Percentiles rank a stretch among this genome's conserved stretches.
Conservation (phyloP, 2,888 invertebrate species). For the Pantelozetes paolii region DNA sequence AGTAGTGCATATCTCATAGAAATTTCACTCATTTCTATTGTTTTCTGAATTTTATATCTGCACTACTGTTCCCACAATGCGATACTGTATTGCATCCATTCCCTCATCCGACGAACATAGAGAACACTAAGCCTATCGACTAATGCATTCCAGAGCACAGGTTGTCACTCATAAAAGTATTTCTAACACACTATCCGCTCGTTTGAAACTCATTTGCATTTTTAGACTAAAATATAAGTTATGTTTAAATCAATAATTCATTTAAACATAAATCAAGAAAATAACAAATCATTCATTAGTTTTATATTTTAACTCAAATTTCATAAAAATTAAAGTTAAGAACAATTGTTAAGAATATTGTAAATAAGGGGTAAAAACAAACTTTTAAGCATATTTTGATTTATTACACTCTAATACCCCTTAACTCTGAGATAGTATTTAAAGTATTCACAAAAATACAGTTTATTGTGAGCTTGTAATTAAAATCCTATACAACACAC, state of each 20-base stretch:
- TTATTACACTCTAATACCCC: no score
- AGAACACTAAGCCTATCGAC: not conserved
- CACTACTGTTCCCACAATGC: not conserved
- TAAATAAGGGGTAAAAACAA: no score
- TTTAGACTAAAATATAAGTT: not conserved
- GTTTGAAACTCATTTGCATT: not conserved
- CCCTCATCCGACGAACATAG: not conserved
- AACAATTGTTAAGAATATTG: no score
- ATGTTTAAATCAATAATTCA: not conserved
- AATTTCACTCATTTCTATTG: not conserved
- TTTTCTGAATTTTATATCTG: not conserved
- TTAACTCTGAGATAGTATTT: no score
- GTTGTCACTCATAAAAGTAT: constrained; percentile 2
- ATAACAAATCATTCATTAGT: not conserved
- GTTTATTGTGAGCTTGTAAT: no score
- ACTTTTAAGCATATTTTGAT: no score
- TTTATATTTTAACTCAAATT: not conserved
- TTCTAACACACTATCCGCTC: not conserved
- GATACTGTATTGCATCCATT: not conserved
- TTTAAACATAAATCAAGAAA: not conserved
- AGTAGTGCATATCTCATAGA: constrained; percentile 15
- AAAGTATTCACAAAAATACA: no score
- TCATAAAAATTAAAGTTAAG: not conserved
- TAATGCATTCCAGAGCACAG: constrained; percentile 29
- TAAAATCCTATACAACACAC: no score